Base-by-base conservation (phyloP, 2,888 invertebrate genomes). In the Cantharis rustica region DNA sequence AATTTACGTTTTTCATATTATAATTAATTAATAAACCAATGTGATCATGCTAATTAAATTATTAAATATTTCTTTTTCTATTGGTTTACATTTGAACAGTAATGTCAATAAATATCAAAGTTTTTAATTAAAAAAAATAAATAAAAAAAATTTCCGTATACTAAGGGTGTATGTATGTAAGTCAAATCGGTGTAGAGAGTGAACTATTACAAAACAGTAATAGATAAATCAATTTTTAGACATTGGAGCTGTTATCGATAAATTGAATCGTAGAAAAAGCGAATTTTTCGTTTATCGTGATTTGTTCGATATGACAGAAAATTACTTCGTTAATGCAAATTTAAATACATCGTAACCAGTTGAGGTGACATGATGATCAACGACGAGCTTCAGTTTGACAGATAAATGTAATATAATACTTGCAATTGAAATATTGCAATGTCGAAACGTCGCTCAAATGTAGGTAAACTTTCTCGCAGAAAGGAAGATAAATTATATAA, bases 351-450 rank as follows among this genome's bases (percentile, higher is more conserved):
- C 47, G 70, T 70, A 74, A 31, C 74, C 73, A 61, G 68, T 66
- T 73, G 68, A 69, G 68, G 73, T 73, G 73, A 73, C 73, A 73
- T 61, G 61, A 74, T 74, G 74, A 74, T 74, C 74, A 74, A 74
- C 74, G 74, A 64, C 70, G 66, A 63, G 62, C 64, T 74, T 74
- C 69, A 31, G 10, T 73, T 73, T 74, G 70, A 74, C 74, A 74
- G 74, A 74, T 74, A 74, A 73, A 73, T 62, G 69, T 73, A 73
- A 69, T 73, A 69, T 68, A 68, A 62, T 63, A 61, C 74, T 74
- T 74, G 70, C 74, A 74, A 74, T 70, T 69, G 74, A 74, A 74
- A 74, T 74, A 74, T 70, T 74, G 74, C 74, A 74, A 63, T 74
- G 74, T 74, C 69, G 74, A 74, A 69, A 74, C 70, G 74, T 74